Evolutionary conservation across 2,113 vertebrate genomes (phyloP), one percentile per base, ranked within the genome.

Genomic region (Hystrix cristata): DNA sequence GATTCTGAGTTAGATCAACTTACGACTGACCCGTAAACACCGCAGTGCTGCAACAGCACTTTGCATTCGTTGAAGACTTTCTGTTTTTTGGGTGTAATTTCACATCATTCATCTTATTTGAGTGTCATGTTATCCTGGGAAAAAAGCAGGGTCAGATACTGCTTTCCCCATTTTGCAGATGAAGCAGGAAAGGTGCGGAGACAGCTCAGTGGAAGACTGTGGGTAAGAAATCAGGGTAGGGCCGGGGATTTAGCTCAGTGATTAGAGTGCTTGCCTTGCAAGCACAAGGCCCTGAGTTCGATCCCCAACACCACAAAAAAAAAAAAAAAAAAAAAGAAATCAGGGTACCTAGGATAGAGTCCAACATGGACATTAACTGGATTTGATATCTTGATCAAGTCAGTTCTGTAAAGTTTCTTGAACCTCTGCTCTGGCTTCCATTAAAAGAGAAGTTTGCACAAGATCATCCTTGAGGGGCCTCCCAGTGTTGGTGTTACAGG

Each of bases 51-150:
- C 3, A 29, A n/a, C 14, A 91, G 43, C 46, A 46, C 11, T 84
- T 46, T 48, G 51, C 29, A 31, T 38, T 21, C 29, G 51, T 34
- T 72, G 34, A 88, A 18, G 23, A 59, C 55, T 88, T 93, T 83
- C 65, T 91, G 57, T 48, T n/a, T 80, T 95, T 87, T 72, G 34
- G 76, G 91, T 89, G 11, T 53, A 64, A 55, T 53, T 94, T 14
- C 15, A 15, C 5, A 25, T 74, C 25, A n/a, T 48, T 78, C 60
- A 34, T 43, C 23, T 27, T 34, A 10, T 86, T 74, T 46, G 46
- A 76, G 46, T 10, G 71, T 34, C 53, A 65, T 1, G 12, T 27
- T 6, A 27, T 46, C 31, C 38, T 38, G 31, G 6, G 46, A 57
- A 87, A 59, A 18, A 79, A 62, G 78, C 46, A 71, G 62, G 83